Base-by-base conservation (phyloP, 2,797 vertebrate species). In the Lerista edwardsae region DNA sequence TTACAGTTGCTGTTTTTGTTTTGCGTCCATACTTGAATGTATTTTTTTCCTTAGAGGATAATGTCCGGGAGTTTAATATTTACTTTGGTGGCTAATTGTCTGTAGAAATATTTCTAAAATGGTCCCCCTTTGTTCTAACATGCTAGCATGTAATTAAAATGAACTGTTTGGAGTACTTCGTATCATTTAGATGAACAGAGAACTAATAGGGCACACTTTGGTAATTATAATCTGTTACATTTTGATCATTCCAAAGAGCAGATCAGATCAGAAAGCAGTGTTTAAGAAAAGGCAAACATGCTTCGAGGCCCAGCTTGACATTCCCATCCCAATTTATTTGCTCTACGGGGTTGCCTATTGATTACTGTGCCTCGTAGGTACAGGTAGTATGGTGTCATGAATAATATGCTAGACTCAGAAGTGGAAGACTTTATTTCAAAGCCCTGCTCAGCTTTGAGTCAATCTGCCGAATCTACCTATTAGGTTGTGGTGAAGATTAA, bases 1-100 rank as follows among this genome's bases (percentile, higher is more conserved):
- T 88, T 89, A 87, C 74, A 68, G 72, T 84, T 61, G 65, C 82
- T 84, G 65, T 90, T 91, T 93, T 91, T 93, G 79, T 91, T 92
- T 91, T 79, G 68, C 77, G 75, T 31, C 11, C 79, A 68, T 86
- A 61, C 86, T 87, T 90, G 82, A 86, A 59, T 89, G 75, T 12
- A 69, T 86, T 77, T 85, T 86, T 83, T 81, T 8, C 12, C 80
- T 82, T 82, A 61, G 27, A 91, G 47, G 62, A 86, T 84, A 85
- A 85, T 3, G 21, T 88, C 91, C 79, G 73, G 29, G 25, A 59
- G 84, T 92, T 92, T 87, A 86, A 91, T 91, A 79, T 83, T 84
- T 83, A 55, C 89, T 79, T 89, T 88, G 89, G 80, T 84, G 83
- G 87, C 36, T 71, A 75, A 36, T 27, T n/a, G 36, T 76, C 61